Evolutionary conservation across 2,797 vertebrate species (phyloP), one percentile per base, ranked within the genome.

Genomic region (Gadopsis bispinosus): DNA sequence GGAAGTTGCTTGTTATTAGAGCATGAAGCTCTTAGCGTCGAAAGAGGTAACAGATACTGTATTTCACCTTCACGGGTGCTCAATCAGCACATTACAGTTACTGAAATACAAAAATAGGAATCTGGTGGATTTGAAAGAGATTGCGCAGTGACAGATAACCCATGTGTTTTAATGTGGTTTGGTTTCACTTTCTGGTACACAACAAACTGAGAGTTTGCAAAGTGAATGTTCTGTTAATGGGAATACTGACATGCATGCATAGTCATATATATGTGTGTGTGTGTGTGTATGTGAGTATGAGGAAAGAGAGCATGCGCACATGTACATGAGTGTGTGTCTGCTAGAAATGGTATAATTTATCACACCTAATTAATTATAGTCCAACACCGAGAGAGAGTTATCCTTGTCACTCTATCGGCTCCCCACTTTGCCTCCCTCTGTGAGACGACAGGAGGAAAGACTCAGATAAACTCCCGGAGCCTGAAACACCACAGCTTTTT

Each of bases 281-380:
- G 26, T 45, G 29, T 37, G 58, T 29, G 35, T 29, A 20, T 26
- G 39, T 59, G 5, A 54, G 50, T 47, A 2, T 26, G 9, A 65
- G 63, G 9, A 5, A 37, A 64, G 11, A 19, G 1, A 63, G 58
- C 31, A 47, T 45, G 16, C 47, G 45, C 39, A 41, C 20, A 4
- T 63, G 17, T 7, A 29, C 47, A 20, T 61, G 16, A 19, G n/a
- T 58, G 29, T 81, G 64, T 60, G 62, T 82, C 89, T 71, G 74
- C 83, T 90, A 69, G 87, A 89, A 95, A 95, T 91, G 86, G 91
- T 95, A 94, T 95, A 94, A 96, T 96, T 96, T 92, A 95, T 92
- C 91, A 94, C 88, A 93, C 91, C 94, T 94, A 95, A 96, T 96
- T 96, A 96, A 97, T 96, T 95, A 96, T 95, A 93, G 93, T 95